Base-by-base conservation (phyloP, 2,888 invertebrate species). In the Cephus pulcher region DNA sequence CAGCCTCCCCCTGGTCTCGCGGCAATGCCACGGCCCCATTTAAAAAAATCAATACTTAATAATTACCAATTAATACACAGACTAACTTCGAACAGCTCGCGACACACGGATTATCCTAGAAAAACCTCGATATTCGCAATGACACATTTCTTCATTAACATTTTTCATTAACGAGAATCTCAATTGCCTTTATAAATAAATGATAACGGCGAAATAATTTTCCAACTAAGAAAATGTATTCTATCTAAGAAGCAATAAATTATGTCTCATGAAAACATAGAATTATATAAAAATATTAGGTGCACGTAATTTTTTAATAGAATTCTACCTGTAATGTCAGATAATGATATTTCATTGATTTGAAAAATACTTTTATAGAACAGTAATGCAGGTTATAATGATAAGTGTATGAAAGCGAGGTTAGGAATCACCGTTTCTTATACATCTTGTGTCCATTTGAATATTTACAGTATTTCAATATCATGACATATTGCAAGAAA, bases 41-140 rank as follows among this genome's bases (percentile, higher is more conserved):
- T 86, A 87, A 88, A 90, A 90, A 91, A 91, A 91, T 91, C 91
- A 91, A 91, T 91, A 91, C 90, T 88, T 88, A 89, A 91, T 90
- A 90, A 91, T 91, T 90, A 90, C 87, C 88, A 90, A 90, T 91
- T 90, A 90, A 90, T 71, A 78, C 73, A 78, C 75, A 71, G 40
- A 56, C 56, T 56, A 56, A 56, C 56, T 23, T 56, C 23, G 56
- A 56, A 56, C 56, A 71, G 71, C 71, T 32, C 71, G 71, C 71
- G 32, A 71, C 33, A 33, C 32, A 71, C 32, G 71, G 71, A 56
- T 56, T 56, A 56, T 23, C 56, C 23, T 9, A 56, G 23, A 23
- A 23, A 56, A 56, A 15, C 23, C 23, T 56, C 23, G 15, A 9
- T 56, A 40, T 56, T 56, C 23, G 56, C 23, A 23, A 56, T 56